phyloP scores from a whole-genome alignment of 2,888 invertebrate genomes.

The Anthrax anthrax region DNA sequence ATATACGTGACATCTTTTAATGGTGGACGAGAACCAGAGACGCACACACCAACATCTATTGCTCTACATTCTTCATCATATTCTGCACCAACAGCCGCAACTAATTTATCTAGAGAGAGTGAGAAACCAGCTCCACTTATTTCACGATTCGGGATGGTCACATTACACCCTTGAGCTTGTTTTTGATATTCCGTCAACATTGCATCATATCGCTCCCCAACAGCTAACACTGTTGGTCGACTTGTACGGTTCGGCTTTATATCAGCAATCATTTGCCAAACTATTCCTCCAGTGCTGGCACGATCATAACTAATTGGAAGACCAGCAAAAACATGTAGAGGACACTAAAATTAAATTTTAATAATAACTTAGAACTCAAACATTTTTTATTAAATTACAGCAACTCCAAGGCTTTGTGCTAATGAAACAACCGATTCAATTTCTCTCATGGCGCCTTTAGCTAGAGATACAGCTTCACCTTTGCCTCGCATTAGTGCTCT shows the following conservation, averaged over 20 bases:
- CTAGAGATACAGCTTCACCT: conserved; percentile 49
- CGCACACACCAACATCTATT: conserved; percentile 54
- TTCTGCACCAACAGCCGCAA: conserved; percentile 42
- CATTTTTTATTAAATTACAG: conserved; percentile 37
- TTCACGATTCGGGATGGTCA: conserved; percentile 22
- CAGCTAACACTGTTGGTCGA: conserved; percentile 60
- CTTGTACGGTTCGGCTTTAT: conserved; percentile 27
- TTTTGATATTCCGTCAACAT: conserved; percentile 56
- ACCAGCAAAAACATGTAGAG: conserved; percentile 36
- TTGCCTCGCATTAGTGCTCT: conserved; percentile 51
- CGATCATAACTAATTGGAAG: conserved; percentile 40
- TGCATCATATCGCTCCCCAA: conserved; percentile 80
- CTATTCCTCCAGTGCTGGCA: conserved; percentile 40
- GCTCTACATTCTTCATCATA: conserved; percentile 38
- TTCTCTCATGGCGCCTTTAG: conserved; percentile 57
- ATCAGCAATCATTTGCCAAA: conserved; percentile 41
- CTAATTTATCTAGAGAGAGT: conserved; percentile 66
- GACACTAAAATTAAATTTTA: conserved; percentile 36
- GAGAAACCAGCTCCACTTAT: conserved; percentile 65
- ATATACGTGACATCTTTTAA: conserved; percentile 40
- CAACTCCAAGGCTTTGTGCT: conserved; percentile 59
- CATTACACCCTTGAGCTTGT: conserved; percentile 30
- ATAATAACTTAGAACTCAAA: not conserved
- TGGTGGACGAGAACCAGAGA: conserved; percentile 43
- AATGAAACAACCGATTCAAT: conserved; percentile 57